Conservation (phyloP, 2,888 invertebrate genomes). For the Argyresthia albistria region DNA sequence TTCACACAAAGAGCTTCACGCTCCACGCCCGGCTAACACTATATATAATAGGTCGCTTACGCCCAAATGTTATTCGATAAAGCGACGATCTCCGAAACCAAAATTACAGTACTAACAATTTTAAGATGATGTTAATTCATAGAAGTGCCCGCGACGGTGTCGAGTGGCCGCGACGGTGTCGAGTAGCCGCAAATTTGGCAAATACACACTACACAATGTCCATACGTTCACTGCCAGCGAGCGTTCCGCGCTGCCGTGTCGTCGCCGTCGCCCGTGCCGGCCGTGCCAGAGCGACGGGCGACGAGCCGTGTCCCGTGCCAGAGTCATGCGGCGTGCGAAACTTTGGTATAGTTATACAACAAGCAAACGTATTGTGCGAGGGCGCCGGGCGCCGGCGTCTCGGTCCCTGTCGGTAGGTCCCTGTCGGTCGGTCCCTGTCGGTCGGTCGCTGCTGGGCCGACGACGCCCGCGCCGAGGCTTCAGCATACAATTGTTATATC, state of each 20-base stretch:
- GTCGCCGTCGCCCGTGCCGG: background rate
- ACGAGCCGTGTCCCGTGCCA: too few relatives aligned
- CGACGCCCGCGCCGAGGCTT: slow-evolving; percentile 23
- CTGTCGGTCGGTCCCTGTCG: too few relatives aligned
- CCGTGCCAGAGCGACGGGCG: too few relatives aligned
- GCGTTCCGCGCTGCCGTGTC: background rate
- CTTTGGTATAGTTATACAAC: background rate
- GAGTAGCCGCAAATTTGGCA: slow-evolving; percentile 3
- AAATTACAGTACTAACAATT: slow-evolving; percentile 51
- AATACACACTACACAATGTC: background rate
- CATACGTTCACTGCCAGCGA: background rate
- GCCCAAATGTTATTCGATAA: slow-evolving; percentile 55
- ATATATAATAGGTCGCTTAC: slow-evolving; percentile 49
- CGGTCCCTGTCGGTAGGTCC: too few relatives aligned
- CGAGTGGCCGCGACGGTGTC: background rate
- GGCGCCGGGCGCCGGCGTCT: too few relatives aligned
- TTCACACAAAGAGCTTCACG: slow-evolving; percentile 62
- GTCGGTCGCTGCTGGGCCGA: slow-evolving; percentile 10
- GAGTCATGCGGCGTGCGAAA: background rate
- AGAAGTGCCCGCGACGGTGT: slow-evolving; percentile 7
- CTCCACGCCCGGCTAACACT: slow-evolving; percentile 12
- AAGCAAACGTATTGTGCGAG: background rate
- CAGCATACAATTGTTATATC: slow-evolving; percentile 55
- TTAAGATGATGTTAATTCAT: slow-evolving; percentile 31
- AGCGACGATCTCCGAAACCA: slow-evolving; percentile 57